These are phyloP conservation scores for Lithophane ornitopus DNA, from an alignment of 2,888 invertebrate genomes.

Conservation along the genomic window DNA sequence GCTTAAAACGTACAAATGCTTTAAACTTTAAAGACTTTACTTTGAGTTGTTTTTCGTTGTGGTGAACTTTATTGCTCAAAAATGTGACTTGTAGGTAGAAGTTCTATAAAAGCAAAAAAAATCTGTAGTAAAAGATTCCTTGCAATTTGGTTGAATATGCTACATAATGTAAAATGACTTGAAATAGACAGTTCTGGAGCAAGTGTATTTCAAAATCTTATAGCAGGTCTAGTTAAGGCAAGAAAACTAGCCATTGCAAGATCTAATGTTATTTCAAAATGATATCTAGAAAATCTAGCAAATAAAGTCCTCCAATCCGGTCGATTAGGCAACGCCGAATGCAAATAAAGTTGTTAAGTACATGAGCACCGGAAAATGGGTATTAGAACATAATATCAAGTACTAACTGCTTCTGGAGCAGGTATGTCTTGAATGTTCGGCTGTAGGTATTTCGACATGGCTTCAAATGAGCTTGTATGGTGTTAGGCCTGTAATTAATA, in stretches of 20 bases:
- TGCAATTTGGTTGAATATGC: not conserved
- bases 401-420: slow-evolving; percentile 30
- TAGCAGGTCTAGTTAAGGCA: not conserved
- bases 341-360: slow-evolving; percentile 43
- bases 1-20: too few relatives aligned
- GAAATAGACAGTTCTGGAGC: not conserved
- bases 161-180: not conserved
- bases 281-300: slow-evolving; percentile 25
- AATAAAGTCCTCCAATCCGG: slow-evolving; percentile 38
- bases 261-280: slow-evolving; percentile 10
- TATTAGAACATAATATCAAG: slow-evolving; percentile 38
- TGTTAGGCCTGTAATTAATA: slow-evolving; percentile 36
- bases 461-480: slow-evolving; percentile 36
- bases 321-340: slow-evolving; percentile 34
- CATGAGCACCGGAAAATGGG: slow-evolving; percentile 47
- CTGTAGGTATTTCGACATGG: slow-evolving; percentile 35
- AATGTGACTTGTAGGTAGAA: not conserved
- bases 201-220: slow-evolving; percentile 8
- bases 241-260: slow-evolving; percentile 13
- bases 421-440: slow-evolving; percentile 31
- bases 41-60: too few relatives aligned
- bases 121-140: too few relatives aligned
- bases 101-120: not conserved
- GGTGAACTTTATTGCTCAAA: not conserved
- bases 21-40: too few relatives aligned